Evolutionary conservation across 2,888 invertebrate genomes (phyloP).

Genomic region (Zelleria hepariella): DNA sequence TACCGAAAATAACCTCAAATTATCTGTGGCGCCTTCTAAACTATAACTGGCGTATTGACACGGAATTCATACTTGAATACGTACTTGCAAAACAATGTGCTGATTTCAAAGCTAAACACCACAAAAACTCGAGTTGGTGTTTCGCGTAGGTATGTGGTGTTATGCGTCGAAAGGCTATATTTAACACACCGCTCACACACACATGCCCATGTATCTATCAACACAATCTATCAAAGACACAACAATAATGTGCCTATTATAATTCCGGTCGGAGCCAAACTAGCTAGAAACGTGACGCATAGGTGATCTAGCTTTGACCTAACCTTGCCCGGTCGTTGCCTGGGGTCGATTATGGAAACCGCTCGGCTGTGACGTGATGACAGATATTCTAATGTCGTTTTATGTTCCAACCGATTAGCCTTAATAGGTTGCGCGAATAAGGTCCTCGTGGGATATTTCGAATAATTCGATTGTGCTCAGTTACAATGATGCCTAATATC

Average conservation of each 20-base stretch:
- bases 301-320: background rate
- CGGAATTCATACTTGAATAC: no score
- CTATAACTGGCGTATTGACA: no score
- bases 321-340: background rate
- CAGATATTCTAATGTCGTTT: background rate
- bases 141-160: no score
- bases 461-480: no score
- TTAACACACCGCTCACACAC: background rate
- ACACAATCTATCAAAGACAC: background rate
- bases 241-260: background rate
- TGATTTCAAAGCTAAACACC: no score
- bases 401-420: background rate
- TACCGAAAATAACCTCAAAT: no score
- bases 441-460: background rate
- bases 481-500: no score
- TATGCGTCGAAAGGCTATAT: no score
- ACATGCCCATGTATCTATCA: background rate
- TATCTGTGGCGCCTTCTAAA: no score
- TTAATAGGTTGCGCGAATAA: background rate
- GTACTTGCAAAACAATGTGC: no score
- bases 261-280: background rate
- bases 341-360: background rate
- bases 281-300: background rate
- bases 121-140: no score
- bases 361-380: background rate